Base-by-base conservation (phyloP, 2,888 invertebrate genomes). In the Rosalia funebris region DNA sequence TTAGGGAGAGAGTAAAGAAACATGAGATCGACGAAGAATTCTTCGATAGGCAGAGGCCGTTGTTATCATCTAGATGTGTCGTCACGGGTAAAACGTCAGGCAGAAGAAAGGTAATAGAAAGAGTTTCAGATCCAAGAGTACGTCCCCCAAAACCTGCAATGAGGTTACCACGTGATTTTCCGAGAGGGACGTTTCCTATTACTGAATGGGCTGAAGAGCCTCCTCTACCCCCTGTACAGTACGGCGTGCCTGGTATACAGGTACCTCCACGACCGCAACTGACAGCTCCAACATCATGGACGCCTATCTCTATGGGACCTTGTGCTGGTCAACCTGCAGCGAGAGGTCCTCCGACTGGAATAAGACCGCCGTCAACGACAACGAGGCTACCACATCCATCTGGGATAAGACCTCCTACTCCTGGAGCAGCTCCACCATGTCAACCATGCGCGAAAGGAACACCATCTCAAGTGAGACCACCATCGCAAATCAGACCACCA, bases 1-100 rank as follows among this genome's bases (percentile, higher is more conserved):
- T 60, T 9, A 20, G 2, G 10, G 14, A 54, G 9, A 16, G n/a
- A 14, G n/a, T 60, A 4, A 15, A 34, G 25, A 12, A 25, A 3
- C 48, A 54, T 9, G 19, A 60, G 20, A 42, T 48, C 11, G 37
- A 54, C 41, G 47, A 57, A n/a, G 42, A 37, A 16, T 47, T 57
- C 14, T 45, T 16, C 2, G 57, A 61, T 19, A 10, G 19, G 1
- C 14, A 25, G 11, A 52, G 57, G 12, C 39, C 41, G 4, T 25
- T 34, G 19, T n/a, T 37, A 54, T 10, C 9, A 15, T 17, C 42
- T 1, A 47, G 42, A 45, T 32, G 25, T 42, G 53, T 61, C 1
- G 11, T 44, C 3, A 44, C 42, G 9, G 61, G 61, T n/a, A 25
- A 36, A 37, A 57, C 57, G 25, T 39, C 52, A 0, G 47, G 25